Evolutionary conservation across 2,888 invertebrate species (phyloP), one percentile per base, ranked within the genome.

Genomic region (Perizoma affinitatum): DNA sequence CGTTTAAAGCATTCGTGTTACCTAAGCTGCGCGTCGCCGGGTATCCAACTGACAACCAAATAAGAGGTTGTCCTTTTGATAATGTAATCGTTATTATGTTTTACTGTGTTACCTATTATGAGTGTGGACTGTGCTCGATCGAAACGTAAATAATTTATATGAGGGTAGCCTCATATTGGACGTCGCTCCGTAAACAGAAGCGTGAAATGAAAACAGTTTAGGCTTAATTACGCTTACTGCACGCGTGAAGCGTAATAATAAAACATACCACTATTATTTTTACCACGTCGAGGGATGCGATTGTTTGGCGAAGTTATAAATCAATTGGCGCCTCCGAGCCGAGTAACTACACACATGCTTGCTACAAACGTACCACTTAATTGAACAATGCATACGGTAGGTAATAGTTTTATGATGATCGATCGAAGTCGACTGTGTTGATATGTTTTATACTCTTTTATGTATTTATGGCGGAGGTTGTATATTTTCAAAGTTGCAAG

Each of bases 221-320:
- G 22, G 22, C 38, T 48, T 42, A 55, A 55, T 6, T 38, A 6
- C 38, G 36, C 36, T 41, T 8, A 40, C 54, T n/a, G 22, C 35
- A 36, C 36, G n/a, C 49, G 42, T 43, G 9, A n/a, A 47, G n/a
- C 42, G 9, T 36, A 57, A 61, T 44, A 52, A 46, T 49, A 45
- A 34, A 46, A 45, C 38, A 6, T 10, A 42, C 9, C 58, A 50
- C 44, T 62, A 58, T 54, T 63, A 68, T 66, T 65, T 66, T 65
- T 48, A 61, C 45, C 67, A 62, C 58, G 65, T 69, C 60, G 55
- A 73, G 74, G 78, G 74, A 73, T 70, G 73, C 72, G 69, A 74
- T 65, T 75, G 71, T 88, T 86, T 81, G 85, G 85, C 76, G 73
- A 68, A 75, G 84, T 77, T 78, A 80, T 88, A 87, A 88, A 88